Evolutionary conservation across 2,888 invertebrate species (phyloP).

Genomic region (Aporophyla nigra): DNA sequence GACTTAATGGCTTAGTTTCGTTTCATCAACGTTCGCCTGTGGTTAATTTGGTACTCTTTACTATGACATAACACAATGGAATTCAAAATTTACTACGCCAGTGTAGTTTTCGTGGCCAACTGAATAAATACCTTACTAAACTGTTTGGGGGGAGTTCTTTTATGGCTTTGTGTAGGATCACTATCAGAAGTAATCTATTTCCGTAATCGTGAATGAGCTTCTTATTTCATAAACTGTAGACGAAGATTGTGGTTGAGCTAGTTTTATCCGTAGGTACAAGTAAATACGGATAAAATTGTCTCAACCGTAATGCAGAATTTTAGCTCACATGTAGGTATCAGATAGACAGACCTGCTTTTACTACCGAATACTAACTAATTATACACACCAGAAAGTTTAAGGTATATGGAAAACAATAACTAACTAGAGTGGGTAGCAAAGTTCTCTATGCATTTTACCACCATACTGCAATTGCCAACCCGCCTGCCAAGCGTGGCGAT

Average conservation of each 20-base stretch:
- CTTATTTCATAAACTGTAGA: slow-evolving; percentile 4
- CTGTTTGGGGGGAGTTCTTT: slow-evolving; percentile 16
- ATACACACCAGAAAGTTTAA: background rate
- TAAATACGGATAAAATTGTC: too few species aligned
- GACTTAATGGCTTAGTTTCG: slow-evolving; percentile 53
- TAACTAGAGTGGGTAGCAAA: too few species aligned
- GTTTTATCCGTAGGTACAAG: background rate
- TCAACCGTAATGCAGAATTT: too few species aligned
- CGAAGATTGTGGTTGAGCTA: slow-evolving; percentile 7
- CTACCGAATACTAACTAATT: background rate
- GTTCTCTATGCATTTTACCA: too few species aligned
- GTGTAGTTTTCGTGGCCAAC: slow-evolving; percentile 31
- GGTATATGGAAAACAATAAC: too few species aligned
- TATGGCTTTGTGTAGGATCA: slow-evolving; percentile 9
- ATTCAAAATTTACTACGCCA: slow-evolving; percentile 30
- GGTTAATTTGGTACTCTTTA: slow-evolving; percentile 37
- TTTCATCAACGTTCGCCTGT: slow-evolving; percentile 44
- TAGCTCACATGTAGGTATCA: background rate
- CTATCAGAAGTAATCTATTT: slow-evolving; percentile 21
- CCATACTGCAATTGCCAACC: too few species aligned
- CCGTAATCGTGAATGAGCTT: slow-evolving; percentile 14
- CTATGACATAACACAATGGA: slow-evolving; percentile 39
- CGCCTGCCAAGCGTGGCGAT: too few species aligned
- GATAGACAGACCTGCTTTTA: background rate
- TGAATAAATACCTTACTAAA: slow-evolving; percentile 38